Evolutionary conservation across 2,113 vertebrate species (phyloP).

Genomic region (Ascaphus truei): DNA sequence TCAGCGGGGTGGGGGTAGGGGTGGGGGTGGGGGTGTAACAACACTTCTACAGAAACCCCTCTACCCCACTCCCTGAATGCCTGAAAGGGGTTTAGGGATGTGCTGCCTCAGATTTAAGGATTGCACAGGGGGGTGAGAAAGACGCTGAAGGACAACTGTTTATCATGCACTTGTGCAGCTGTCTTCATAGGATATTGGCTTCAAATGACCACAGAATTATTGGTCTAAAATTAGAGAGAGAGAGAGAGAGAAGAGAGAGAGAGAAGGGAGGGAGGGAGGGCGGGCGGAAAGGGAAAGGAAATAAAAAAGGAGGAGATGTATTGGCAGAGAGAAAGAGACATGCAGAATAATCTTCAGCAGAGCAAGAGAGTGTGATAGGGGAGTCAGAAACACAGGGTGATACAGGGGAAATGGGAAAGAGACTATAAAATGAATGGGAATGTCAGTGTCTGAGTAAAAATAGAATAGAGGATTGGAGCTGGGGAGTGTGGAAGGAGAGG

Average conservation of each 20-base stretch:
- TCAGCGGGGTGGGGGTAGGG: too few species aligned
- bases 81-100: neutral
- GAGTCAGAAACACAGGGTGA: neutral
- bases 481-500: neutral
- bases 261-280: slow-evolving; percentile 21
- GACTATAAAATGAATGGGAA: neutral
- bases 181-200: slow-evolving; percentile 59
- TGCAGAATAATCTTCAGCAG: neutral
- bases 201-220: slow-evolving; percentile 69
- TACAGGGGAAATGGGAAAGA: neutral
- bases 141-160: slow-evolving; percentile 54
- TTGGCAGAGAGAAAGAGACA: neutral
- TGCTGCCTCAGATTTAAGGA: slow-evolving; percentile 2
- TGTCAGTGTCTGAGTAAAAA: neutral
- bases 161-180: slow-evolving; percentile 69
- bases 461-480: neutral
- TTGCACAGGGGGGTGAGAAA: slow-evolving; percentile 5
- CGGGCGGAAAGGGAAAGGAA: neutral
- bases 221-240: slow-evolving; percentile 73
- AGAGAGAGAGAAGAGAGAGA: too few species aligned
- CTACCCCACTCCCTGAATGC: neutral
- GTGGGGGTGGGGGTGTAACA: too few species aligned
- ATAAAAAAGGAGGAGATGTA: neutral
- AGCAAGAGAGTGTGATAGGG: neutral
- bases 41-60: too few species aligned